Conservation (phyloP, 2,113 vertebrate genomes). For the Microtus montanus region DNA sequence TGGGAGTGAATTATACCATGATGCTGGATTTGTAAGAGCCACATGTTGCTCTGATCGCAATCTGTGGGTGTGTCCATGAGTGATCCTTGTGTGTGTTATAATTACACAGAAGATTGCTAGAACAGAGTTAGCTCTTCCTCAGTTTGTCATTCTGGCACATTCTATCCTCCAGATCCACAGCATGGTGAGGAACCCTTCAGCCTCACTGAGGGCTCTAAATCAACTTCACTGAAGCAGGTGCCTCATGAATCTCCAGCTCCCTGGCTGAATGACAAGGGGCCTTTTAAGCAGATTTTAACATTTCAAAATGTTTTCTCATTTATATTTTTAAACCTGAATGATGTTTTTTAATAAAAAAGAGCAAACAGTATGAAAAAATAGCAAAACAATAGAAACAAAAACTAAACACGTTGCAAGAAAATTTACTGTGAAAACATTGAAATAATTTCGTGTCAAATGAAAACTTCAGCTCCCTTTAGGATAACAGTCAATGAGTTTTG, state of each 20-base stretch:
- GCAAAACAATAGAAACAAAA: not conserved
- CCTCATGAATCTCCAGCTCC: not conserved
- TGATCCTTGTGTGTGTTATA: not conserved
- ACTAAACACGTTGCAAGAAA: not conserved
- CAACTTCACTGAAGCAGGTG: not conserved
- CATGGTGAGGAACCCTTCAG: not conserved
- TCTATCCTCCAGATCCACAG: not conserved
- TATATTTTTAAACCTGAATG: not conserved
- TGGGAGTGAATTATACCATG: not conserved
- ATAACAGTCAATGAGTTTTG: not conserved
- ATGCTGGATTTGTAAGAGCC: not conserved
- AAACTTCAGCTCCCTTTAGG: not conserved
- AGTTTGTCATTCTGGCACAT: not conserved
- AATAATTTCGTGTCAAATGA: not conserved
- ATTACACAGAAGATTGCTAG: not conserved
- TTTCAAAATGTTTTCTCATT: not conserved
- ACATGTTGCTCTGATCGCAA: not conserved
- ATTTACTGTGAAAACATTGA: not conserved
- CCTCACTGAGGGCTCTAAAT: not conserved
- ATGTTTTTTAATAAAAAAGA: not conserved
- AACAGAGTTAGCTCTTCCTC: not conserved
- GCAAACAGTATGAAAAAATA: not conserved
- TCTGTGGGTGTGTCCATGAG: rapidly evolving
- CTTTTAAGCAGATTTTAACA: conserved; percentile 13
- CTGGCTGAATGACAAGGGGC: not conserved